These are phyloP conservation scores for Synaphobranchus kaupii DNA, from an alignment of 2,797 vertebrate genomes.

Conservation along the genomic window DNA sequence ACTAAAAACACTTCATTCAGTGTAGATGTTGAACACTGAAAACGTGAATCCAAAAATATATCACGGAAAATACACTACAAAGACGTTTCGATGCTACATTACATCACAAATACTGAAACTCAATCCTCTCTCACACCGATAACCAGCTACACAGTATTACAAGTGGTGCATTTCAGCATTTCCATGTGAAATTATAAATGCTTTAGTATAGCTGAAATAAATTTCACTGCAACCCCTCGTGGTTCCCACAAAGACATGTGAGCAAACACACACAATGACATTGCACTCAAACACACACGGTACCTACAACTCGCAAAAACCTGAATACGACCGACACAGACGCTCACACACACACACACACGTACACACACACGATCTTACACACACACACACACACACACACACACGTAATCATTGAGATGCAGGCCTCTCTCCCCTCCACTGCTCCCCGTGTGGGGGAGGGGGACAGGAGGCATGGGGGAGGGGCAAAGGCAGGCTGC, in stretches of 20 bases:
- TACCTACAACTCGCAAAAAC: background rate
- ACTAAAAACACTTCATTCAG: background rate
- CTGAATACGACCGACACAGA: background rate
- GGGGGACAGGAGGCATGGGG: background rate
- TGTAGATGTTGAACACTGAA: background rate
- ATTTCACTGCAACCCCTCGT: background rate
- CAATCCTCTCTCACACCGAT: too few species aligned
- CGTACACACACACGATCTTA: background rate
- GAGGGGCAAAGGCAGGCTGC: conserved; percentile 12
- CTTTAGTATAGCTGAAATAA: background rate
- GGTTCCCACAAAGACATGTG: background rate
- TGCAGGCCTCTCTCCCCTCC: background rate
- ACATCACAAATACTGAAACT: background rate
- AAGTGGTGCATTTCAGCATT: background rate
- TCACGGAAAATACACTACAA: background rate
- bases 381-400: background rate
- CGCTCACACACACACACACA: background rate
- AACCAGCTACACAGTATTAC: background rate
- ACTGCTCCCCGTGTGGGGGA: background rate
- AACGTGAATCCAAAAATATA: background rate
- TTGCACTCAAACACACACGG: background rate
- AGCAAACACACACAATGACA: background rate
- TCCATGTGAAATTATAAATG: background rate
- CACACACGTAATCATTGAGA: background rate
- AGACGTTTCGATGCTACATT: background rate